Conservation (phyloP, 2,797 vertebrate genomes). For the Oceanodroma leucorhoa region DNA sequence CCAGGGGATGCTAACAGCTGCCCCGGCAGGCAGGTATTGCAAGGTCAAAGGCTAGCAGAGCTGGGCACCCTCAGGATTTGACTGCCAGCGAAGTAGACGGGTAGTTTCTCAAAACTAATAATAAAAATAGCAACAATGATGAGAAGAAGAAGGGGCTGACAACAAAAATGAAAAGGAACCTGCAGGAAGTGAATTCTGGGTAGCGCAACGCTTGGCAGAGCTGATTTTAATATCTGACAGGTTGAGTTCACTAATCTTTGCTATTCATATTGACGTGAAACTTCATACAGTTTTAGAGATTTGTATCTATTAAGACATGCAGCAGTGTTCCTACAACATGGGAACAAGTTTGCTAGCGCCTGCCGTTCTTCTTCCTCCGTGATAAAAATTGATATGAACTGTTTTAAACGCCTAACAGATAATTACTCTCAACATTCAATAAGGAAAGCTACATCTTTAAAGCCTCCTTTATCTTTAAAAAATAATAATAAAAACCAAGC, state of each 20-base stretch:
- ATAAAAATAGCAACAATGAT: slow-evolving; percentile 28
- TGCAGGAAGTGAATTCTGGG: slow-evolving; percentile 46
- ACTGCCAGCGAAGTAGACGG: not conserved
- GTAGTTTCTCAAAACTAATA: slow-evolving; percentile 54
- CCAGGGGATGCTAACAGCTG: slow-evolving; percentile 72
- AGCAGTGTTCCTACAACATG: slow-evolving; percentile 64
- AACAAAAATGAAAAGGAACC: slow-evolving; percentile 36
- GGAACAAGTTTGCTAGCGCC: slow-evolving; percentile 79
- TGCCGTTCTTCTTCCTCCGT: slow-evolving; percentile 71
- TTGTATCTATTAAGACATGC: slow-evolving; percentile 67
- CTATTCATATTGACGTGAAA: slow-evolving; percentile 67
- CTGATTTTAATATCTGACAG: slow-evolving; percentile 72
- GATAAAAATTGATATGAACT: slow-evolving; percentile 76
- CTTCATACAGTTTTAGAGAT: slow-evolving; percentile 68
- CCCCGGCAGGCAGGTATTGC: slow-evolving; percentile 56
- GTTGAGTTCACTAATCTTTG: slow-evolving; percentile 65
- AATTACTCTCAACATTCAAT: slow-evolving; percentile 74
- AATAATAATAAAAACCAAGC: not conserved
- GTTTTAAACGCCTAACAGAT: slow-evolving; percentile 73
- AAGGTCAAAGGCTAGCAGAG: slow-evolving; percentile 57
- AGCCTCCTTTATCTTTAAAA: slow-evolving; percentile 56
- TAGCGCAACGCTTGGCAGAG: slow-evolving; percentile 45
- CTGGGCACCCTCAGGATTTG: slow-evolving; percentile 65
- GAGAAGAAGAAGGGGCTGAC: slow-evolving; percentile 30
- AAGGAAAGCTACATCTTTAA: slow-evolving; percentile 71